Evolutionary conservation across 37 sponge, comb jelly and placozoan species (phyloP).

Genomic region (Diacarnus erythraeanus): DNA sequence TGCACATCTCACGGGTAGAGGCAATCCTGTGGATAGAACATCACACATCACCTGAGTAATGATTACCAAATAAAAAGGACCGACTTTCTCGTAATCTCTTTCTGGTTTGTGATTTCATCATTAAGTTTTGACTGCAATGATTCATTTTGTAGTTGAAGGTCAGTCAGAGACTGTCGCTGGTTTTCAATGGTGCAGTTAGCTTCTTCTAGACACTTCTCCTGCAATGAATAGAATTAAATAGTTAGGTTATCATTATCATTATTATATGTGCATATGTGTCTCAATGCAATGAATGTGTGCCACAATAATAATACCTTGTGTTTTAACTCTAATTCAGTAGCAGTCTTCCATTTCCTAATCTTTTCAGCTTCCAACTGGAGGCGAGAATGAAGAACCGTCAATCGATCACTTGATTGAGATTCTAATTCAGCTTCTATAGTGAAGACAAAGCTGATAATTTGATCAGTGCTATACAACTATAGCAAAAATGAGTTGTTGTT

Average conservation of each 20-base stretch:
- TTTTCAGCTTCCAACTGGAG: constrained; percentile 94
- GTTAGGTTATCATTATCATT: not conserved
- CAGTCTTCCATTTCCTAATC: constrained; percentile 91
- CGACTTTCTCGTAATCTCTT: constrained; percentile 68
- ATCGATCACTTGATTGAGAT: constrained; percentile 24
- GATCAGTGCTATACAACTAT: too few relatives aligned
- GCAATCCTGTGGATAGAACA: constrained; percentile 29
- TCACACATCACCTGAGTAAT: not conserved
- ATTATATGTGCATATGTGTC: too few relatives aligned
- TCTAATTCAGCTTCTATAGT: constrained; percentile 4
- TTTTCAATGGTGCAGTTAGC: constrained; percentile 43
- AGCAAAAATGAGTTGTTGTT: too few relatives aligned
- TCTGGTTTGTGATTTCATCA: constrained; percentile 64
- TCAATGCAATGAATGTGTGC: too few relatives aligned
- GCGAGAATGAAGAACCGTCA: constrained; percentile 70
- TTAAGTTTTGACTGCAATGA: constrained; percentile 23
- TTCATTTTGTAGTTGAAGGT: constrained; percentile 62
- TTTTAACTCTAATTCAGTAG: constrained; percentile 82
- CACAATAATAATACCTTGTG: too few relatives aligned
- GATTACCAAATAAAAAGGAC: not conserved
- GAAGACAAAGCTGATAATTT: not conserved
- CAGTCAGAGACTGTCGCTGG: constrained; percentile 42
- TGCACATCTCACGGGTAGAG: constrained; percentile 81
- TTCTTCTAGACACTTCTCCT: constrained; percentile 57
- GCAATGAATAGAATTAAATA: not conserved